Evolutionary conservation across 2,888 invertebrate genomes (phyloP), one percentile per base, ranked within the genome.

Genomic region (Dicyrtoma fusca): DNA sequence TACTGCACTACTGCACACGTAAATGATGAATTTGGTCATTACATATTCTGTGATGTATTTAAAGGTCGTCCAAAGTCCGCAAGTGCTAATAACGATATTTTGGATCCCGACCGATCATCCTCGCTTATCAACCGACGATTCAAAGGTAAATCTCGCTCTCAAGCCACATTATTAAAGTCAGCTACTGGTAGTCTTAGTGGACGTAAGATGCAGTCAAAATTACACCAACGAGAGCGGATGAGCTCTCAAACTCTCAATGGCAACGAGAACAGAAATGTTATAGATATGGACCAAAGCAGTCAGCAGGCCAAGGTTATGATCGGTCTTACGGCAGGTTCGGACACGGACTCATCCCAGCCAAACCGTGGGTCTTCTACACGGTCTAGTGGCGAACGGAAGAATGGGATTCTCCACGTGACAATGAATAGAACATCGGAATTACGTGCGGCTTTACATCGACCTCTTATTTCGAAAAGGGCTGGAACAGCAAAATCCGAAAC

Each of bases 371-470:
- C 17, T 11, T 17, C 61, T 34, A 34, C 34, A 34, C 42, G 44
- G 10, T 13, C 26, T 1, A 57, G 57, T 57, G 57, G 25, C 1
- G 21, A 61, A 1, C 55, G 55, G 19, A 61, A 34, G n/a, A n/a
- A n/a, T n/a, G 34, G 34, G 34, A 59, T 34, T 1, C 17, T 17
- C 21, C 44, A 61, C 42, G 66, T 68, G 23, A 55, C 55, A 13
- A 68, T 68, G 66, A 68, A 68, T 34, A 68, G 55, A 34, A 68
- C 66, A 23, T 68, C 55, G 13, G 66, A 68, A 21, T 23, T 68
- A 8, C 53, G 66, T 2, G 66, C 66, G 3, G 66, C 66, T 44
- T 26, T 64, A 19, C 49, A 64, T 49, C 47, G 47, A 8, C 25
- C 49, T 49, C 10, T 21, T 11, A 13, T 53, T 3, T 10, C 42